Evolutionary conservation across 2,888 invertebrate genomes (phyloP).

Genomic region (Ormyrus thymus): DNA sequence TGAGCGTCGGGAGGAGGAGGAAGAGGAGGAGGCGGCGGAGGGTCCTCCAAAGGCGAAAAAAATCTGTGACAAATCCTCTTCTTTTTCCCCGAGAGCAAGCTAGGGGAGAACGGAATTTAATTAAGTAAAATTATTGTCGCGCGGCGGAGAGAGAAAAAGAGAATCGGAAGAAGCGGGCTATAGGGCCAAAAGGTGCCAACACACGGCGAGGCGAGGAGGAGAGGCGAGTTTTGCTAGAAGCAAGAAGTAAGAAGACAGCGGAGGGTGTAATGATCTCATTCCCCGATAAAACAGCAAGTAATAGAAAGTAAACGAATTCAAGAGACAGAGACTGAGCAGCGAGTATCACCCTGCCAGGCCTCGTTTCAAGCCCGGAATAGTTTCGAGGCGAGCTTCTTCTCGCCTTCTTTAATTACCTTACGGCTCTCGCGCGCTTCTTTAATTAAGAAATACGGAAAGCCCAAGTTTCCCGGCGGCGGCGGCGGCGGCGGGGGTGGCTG

Average conservation of each 20-base stretch:
- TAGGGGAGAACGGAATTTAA: constrained; percentile 73
- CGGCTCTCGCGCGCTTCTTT: constrained; percentile 32
- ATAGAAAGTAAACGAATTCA: constrained; percentile 72
- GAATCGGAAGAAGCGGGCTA: constrained; percentile 47
- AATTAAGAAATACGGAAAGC: constrained; percentile 57
- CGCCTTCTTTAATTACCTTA: constrained; percentile 54
- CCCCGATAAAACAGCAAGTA: constrained; percentile 70
- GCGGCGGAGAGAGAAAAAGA: constrained; percentile 56
- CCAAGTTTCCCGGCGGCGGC: not conserved
- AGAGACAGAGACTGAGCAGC: constrained; percentile 43
- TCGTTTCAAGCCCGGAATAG: constrained; percentile 39
- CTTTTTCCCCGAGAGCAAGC: constrained; percentile 17
- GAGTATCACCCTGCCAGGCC: constrained; percentile 29
- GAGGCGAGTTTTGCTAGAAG: too few relatives aligned
- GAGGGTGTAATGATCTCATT: constrained; percentile 70
- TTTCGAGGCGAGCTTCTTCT: constrained; percentile 11
- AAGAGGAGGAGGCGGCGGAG: too few relatives aligned
- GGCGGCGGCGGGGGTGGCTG: too few relatives aligned
- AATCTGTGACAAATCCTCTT: constrained; percentile 54
- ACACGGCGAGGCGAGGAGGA: constrained; percentile 21
- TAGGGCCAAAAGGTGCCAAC: constrained; percentile 60
- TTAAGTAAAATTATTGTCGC: constrained; percentile 74
- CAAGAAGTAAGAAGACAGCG: too few relatives aligned
- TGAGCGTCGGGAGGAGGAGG: not conserved
- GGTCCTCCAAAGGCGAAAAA: not conserved